Evolutionary conservation across 1,140 invertebrate species (phyloP), one percentile per base, ranked within the genome.

Genomic region (Papilio aristodemus): DNA sequence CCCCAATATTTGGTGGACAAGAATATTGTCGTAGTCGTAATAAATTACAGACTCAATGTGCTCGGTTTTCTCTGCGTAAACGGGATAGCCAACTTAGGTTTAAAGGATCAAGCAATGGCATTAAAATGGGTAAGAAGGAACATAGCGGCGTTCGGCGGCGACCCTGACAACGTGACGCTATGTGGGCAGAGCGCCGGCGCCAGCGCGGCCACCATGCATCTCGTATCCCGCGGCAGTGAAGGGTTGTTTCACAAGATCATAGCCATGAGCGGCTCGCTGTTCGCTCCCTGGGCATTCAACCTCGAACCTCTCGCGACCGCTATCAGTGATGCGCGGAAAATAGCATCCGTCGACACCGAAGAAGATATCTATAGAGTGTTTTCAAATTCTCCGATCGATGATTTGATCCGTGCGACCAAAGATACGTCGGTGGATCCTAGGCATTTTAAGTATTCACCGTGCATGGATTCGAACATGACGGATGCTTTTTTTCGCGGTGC

Each of bases 131-230:
- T 93, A 4, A 77, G 79, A 60, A 76, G 78, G 22, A 92, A 92
- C 63, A 92, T 93, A 67, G 73, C 72, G 17, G 71, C 75, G 4
- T 93, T 93, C 69, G 90, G 91, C n/a, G 92, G 92, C 22, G 86
- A 92, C 66, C 84, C 81, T 0, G 81, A 91, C 4, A 91, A 89
- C 66, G 89, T 93, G 13, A 93, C 92, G 2, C 72, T 93, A 32
- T 89, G 86, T 66, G 92, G 92, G 0, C 87, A 92, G 66, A 93
- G 92, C 60, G 92, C 92, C 3, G 92, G 92, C 0, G 88, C 85
- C 4, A 81, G 78, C 43, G 77, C 87, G 1, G 83, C 82, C 0
- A 77, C 81, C 9, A 80, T 91, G 75, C 89, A 90, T 59, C 39
- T 89, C 11, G 69, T 90, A 6, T 85, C 87, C 0, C 72, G 76